phyloP scores from a whole-genome alignment of 2,888 invertebrate genomes.

The Seira musarum region DNA sequence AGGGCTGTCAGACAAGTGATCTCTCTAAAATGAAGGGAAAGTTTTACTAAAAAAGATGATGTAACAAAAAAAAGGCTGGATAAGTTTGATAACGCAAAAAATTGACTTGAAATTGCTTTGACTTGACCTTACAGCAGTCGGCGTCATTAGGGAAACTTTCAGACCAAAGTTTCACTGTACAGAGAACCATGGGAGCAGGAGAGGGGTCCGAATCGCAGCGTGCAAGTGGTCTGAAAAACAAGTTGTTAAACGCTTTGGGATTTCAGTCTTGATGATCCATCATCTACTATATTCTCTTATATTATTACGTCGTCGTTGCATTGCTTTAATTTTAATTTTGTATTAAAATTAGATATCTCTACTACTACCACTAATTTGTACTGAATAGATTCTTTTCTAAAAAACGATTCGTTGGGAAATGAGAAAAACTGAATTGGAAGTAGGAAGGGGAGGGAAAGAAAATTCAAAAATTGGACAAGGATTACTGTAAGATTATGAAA shows the following conservation, averaged over 20 bases:
- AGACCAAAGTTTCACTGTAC: conserved; percentile 70
- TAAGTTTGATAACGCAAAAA: conserved; percentile 11
- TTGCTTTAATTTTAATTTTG: conserved; percentile 41
- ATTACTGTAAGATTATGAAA: no score
- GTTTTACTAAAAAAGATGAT: no score
- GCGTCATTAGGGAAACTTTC: conserved; percentile 70
- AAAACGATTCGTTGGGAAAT: background rate
- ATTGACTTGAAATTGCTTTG: conserved; percentile 52
- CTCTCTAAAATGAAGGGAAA: no score
- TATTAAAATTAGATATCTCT: background rate
- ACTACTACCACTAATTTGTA: no score
- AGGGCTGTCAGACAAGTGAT: no score
- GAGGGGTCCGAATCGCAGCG: conserved; percentile 77
- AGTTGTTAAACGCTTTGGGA: conserved; percentile 88
- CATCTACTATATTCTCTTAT: conserved; percentile 55
- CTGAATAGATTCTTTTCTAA: background rate
- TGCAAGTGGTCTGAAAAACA: conserved; percentile 82
- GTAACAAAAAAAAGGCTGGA: no score
- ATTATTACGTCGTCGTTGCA: conserved; percentile 33
- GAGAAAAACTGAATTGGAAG: background rate
- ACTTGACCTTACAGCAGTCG: conserved; percentile 70
- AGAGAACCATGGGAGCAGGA: conserved; percentile 70
- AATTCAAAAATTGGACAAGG: no score
- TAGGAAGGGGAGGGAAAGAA: background rate
- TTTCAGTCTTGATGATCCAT: conserved; percentile 77